Conservation (phyloP, 2,797 vertebrate genomes). For the Arrhamphus sclerolepis region DNA sequence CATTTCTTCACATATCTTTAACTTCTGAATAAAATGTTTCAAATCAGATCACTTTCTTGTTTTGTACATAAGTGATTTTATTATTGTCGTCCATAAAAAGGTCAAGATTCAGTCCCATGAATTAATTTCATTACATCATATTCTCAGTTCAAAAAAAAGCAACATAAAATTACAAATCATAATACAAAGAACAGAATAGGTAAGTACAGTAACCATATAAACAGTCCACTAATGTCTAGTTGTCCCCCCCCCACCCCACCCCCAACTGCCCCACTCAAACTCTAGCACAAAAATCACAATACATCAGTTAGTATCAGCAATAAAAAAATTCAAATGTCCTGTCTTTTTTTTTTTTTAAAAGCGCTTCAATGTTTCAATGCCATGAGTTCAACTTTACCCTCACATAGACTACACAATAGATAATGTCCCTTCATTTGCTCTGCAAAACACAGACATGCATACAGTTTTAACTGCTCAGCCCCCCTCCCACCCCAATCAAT, state of each 20-base stretch:
- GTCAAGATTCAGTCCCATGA: slow-evolving; percentile 81
- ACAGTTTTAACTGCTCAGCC: slow-evolving; percentile 67
- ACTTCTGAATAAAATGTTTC: neutral
- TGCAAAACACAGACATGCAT: slow-evolving; percentile 81
- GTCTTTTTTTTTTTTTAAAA: slow-evolving; percentile 44
- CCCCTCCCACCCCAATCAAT: slow-evolving; percentile 45
- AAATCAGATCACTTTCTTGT: slow-evolving; percentile 25
- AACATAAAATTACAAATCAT: slow-evolving; percentile 83
- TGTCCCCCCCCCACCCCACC: slow-evolving; percentile 27
- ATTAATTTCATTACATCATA: slow-evolving; percentile 80
- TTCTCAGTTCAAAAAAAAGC: slow-evolving; percentile 80
- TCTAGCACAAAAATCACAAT: slow-evolving; percentile 80
- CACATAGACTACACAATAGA: slow-evolving; percentile 75
- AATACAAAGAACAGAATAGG: slow-evolving; percentile 81
- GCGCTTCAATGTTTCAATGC: slow-evolving; percentile 70
- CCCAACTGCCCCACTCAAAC: slow-evolving; percentile 52
- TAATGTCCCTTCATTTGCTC: slow-evolving; percentile 68
- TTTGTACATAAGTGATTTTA: slow-evolving; percentile 80
- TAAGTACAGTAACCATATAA: slow-evolving; percentile 83
- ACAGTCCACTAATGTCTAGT: slow-evolving; percentile 71
- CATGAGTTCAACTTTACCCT: slow-evolving; percentile 70
- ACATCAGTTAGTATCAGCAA: slow-evolving; percentile 79
- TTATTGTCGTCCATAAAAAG: slow-evolving; percentile 80
- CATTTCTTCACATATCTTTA: neutral
- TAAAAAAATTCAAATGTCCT: slow-evolving; percentile 64